Conservation (phyloP, 2,888 invertebrate species). For the Agonopterix alstromeriana region DNA sequence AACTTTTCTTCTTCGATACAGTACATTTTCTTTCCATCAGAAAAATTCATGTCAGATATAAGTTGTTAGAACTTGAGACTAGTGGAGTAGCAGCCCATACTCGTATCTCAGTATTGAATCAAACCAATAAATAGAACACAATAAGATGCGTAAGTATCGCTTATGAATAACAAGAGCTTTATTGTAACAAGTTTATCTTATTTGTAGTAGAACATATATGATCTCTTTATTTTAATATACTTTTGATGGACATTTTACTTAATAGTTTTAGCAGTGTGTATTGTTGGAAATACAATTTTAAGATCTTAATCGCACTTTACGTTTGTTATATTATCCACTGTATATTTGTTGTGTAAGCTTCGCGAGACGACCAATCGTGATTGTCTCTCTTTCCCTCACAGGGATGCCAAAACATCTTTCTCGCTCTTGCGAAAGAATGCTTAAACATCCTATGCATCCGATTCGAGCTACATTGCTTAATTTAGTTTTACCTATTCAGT, state of each 20-base stretch:
- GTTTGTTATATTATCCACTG: conserved; percentile 32
- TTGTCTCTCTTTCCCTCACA: no score
- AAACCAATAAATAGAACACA: conserved; percentile 34
- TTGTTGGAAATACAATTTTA: conserved; percentile 44
- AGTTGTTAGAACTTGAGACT: neutral
- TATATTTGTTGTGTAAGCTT: conserved; percentile 13
- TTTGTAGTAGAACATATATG: conserved; percentile 66
- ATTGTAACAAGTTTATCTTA: conserved; percentile 66
- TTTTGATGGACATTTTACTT: conserved; percentile 75
- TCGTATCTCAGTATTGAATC: conserved; percentile 33
- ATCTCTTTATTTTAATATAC: conserved; percentile 74
- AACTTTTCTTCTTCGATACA: no score
- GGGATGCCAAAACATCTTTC: no score
- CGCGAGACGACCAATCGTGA: no score
- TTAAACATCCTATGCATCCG: no score
- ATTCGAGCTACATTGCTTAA: no score
- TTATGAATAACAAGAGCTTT: conserved; percentile 58
- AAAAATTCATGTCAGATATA: no score
- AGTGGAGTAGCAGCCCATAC: neutral
- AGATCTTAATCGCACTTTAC: conserved; percentile 42
- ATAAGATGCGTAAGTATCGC: conserved; percentile 43
- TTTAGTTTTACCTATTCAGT: no score
- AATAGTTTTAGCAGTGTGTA: conserved; percentile 66
- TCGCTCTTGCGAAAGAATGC: no score
- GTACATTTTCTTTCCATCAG: no score